A percentile compares a stretch with the other conserved stretches of the same genome.
Evolutionary conservation across 2,113 vertebrate genomes (phyloP).

Genomic region (Muscicapa adusta): DNA sequence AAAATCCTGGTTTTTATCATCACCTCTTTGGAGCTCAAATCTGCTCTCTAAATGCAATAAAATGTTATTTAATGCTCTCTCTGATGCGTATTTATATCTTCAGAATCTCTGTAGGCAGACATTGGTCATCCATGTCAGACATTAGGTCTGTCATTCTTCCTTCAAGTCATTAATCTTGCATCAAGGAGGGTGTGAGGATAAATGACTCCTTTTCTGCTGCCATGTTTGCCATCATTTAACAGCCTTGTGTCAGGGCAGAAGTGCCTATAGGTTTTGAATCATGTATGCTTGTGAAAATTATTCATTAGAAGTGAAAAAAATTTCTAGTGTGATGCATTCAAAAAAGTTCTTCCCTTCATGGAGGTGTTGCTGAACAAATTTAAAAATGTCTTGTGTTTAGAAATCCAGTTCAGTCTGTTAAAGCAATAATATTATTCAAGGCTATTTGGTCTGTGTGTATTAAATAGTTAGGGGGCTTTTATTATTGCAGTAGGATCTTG

Average conservation of each 20-base stretch:
- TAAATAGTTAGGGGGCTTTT: background rate
- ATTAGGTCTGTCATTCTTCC: background rate
- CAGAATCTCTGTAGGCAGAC: background rate
- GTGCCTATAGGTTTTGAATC: background rate
- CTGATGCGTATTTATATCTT: background rate
- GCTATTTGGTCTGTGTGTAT: background rate
- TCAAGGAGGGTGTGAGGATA: background rate
- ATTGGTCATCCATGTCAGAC: background rate
- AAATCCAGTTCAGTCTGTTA: background rate
- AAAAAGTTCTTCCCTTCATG: background rate
- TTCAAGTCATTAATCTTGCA: background rate
- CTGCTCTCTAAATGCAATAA: background rate
- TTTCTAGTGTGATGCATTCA: background rate
- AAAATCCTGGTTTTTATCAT: background rate
- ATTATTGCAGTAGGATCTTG: background rate
- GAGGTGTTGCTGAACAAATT: background rate
- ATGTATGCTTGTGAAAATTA: background rate
- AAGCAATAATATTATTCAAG: background rate
- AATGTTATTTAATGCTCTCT: background rate
- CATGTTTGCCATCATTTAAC: background rate
- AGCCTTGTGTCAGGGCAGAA: background rate
- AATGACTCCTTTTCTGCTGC: background rate
- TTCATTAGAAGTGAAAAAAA: background rate
- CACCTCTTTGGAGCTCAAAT: background rate
- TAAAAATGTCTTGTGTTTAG: background rate